Evolutionary conservation across 2,113 vertebrate species (phyloP), one percentile per base, ranked within the genome.

Genomic region (Ameiurus melas): DNA sequence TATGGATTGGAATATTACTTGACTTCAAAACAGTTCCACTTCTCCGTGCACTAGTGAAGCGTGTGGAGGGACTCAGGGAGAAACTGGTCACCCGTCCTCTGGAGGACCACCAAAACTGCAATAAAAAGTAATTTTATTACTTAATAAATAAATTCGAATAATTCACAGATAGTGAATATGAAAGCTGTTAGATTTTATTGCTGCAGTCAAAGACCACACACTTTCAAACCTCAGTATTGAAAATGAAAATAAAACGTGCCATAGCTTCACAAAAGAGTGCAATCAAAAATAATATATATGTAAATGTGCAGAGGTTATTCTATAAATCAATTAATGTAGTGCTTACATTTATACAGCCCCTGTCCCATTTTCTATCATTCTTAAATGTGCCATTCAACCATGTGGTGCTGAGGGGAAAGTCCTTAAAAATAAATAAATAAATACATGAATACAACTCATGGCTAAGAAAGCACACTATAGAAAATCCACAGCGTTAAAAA

Each of bases 1-100:
- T 43, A 43, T 22, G 19, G 25, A 36, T 70, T 13, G 68, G 13
- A 3, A 71, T 36, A 36, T 70, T 73, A 43, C 20, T 43, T 75
- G 20, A 22, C 19, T 0, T 39, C 9, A 16, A 70, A 70, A 70
- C 2, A 16, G 33, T 39, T 39, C 36, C 36, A 39, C 92, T 98
- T 82, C 94, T 97, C 88, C 91, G 92, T 22, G 90, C 95, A 75
- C 92, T 99, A 85, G 93, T 94, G 62, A 96, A 95, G 88, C 93
- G 94, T 82, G 95, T 95, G 17, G 94, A 96, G 19, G 55, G 90
- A 22, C 93, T 98, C 70, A 92, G 93, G 92, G 92, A 95, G 82
- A 97, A 93, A 92, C 92, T 98, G 86, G 89, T 95, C 78, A 86
- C 90, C 10, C 94, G 91, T 86, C 95, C 97, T 95, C 92, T 96